Evolutionary conservation across 1,140 invertebrate genomes (phyloP), one percentile per base, ranked within the genome.

Genomic region (Leptopilina clavipes): DNA sequence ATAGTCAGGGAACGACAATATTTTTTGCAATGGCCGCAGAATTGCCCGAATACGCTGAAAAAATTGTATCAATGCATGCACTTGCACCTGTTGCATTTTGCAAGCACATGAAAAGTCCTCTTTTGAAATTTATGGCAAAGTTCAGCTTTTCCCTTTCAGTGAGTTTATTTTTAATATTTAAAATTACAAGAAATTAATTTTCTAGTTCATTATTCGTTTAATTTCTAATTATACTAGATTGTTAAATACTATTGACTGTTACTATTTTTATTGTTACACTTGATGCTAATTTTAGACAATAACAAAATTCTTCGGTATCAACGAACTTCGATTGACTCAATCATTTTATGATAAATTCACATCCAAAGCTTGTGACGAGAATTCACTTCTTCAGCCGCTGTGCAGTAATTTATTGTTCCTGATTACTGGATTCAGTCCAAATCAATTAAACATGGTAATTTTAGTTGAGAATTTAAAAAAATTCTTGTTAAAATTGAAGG

Each of bases 1-100:
- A 93, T 83, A 94, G 94, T 0, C 94, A 95, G 91, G 95, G 95
- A 8, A 94, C 93, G 1, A 91, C 92, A 0, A 82, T 91, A 11
- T 85, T 92, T n/a, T 89, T 91, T 70, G 89, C 91, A 1, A 82
- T 92, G 80, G 83, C 91, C 31, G 88, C 91, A 22, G 82, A 87
- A 25, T 83, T 85, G 65, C 91, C 92, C 0, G 90, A 93, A 76
- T 93, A 92, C 74, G 92, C 92, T 75, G 72, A 87, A 10, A 93
- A 92, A 88, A 87, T 93, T 56, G 82, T 79, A 17, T 75, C 89
- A 0, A 84, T 88, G 78, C 82, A 93, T 44, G 89, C 91, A 10
- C 83, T 94, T 14, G 93, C 91, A 1, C 93, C 93, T 1, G 88
- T 93, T 0, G 89, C 89, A 14, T 84, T 86, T 48, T 83, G 86